Percentiles rank a stretch among this genome's conserved stretches.
phyloP scores from a whole-genome alignment of 2,113 vertebrate genomes.

The Dromas ardeola region DNA sequence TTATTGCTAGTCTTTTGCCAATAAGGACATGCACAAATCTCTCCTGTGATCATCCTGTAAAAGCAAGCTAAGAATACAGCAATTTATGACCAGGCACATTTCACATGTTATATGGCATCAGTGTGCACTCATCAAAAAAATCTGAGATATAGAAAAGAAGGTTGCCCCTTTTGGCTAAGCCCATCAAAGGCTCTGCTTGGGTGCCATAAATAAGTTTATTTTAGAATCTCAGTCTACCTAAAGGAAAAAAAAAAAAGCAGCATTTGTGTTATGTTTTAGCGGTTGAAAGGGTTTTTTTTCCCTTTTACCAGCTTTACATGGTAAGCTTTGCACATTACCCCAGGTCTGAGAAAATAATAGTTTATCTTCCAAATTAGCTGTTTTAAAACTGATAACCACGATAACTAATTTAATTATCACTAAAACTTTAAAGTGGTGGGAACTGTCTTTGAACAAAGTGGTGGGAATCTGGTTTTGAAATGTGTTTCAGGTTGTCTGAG shows the following conservation, averaged over 20 bases:
- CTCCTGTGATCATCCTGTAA: constrained; percentile 34
- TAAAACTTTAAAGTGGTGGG: neutral
- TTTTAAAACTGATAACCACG: neutral
- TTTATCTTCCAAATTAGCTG: neutral
- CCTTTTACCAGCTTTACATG: neutral
- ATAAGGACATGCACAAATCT: constrained; percentile 37
- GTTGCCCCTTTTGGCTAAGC: neutral
- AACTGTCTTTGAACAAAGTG: neutral
- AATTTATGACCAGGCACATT: neutral
- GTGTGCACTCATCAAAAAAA: neutral
- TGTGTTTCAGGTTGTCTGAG: neutral
- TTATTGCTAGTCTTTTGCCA: constrained; percentile 40
- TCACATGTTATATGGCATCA: neutral
- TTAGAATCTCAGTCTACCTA: neutral
- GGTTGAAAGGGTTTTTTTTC: neutral
- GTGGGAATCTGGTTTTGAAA: neutral
- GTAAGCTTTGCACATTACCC: neutral
- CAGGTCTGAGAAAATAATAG: neutral
- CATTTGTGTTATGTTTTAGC: neutral
- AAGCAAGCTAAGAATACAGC: constrained; percentile 46
- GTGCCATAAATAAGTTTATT: constrained; percentile 6
- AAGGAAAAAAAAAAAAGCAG: neutral
- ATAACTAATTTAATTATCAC: neutral
- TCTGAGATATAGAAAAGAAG: neutral
- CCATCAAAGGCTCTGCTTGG: neutral